Evolutionary conservation across 1,140 invertebrate genomes (phyloP).

Genomic region (Rhyacophila brunnea): DNA sequence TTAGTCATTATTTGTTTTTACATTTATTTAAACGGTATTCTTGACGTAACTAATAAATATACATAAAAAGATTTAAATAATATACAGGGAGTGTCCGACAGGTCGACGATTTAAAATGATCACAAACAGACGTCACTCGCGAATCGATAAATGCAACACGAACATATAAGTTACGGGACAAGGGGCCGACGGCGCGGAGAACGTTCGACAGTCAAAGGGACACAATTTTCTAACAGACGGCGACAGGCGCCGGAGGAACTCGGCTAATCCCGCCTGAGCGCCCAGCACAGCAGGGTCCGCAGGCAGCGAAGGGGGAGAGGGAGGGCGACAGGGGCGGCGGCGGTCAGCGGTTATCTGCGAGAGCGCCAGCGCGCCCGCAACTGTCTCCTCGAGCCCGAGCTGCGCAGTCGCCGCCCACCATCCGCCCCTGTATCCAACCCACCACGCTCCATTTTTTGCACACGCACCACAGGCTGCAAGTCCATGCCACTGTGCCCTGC

Average conservation of each 20-base stretch:
- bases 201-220: too few relatives aligned
- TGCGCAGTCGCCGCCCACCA: conserved; percentile 36
- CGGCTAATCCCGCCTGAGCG: too few relatives aligned
- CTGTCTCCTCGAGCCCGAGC: conserved; percentile 33
- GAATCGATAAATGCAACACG: too few relatives aligned
- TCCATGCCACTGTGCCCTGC: conserved; percentile 38
- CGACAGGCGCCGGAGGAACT: too few relatives aligned
- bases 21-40: background rate
- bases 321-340: conserved; percentile 17
- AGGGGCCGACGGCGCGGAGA: too few relatives aligned
- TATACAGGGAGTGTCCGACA: background rate
- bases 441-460: conserved; percentile 45
- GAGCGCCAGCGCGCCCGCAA: conserved; percentile 11
- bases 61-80: background rate
- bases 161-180: too few relatives aligned
- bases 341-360: conserved; percentile 8
- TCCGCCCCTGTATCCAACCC: conserved; percentile 36
- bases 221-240: too few relatives aligned
- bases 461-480: conserved; percentile 49
- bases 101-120: too few relatives aligned
- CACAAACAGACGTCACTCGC: too few relatives aligned
- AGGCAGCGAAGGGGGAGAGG: background rate
- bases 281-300: too few relatives aligned
- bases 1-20: conserved; percentile 1
- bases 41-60: background rate